Conservation (phyloP, 2,113 vertebrate genomes). For the Rhinoderma darwinii region DNA sequence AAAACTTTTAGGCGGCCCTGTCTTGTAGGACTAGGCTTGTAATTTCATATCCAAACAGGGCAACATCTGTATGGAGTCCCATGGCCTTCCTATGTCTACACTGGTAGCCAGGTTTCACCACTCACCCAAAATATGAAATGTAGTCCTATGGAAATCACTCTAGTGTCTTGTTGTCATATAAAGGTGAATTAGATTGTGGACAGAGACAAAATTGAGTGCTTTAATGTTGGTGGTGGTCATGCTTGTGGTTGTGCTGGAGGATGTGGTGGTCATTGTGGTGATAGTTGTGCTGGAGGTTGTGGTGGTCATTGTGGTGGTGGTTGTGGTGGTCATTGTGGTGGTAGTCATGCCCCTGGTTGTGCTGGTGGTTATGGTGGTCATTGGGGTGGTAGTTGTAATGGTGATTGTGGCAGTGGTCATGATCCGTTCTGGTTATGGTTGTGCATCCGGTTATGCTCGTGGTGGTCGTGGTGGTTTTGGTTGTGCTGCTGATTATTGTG, state of each 20-base stretch:
- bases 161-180: background rate
- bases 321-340: background rate
- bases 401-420: background rate
- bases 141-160: too few species aligned
- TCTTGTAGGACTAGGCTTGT: too few species aligned
- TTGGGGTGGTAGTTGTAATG: background rate
- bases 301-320: background rate
- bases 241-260: background rate
- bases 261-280: background rate
- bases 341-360: background rate
- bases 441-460: background rate
- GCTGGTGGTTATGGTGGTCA: background rate
- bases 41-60: too few species aligned
- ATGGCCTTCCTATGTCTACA: too few species aligned
- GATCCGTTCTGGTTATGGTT: background rate
- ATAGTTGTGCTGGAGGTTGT: background rate
- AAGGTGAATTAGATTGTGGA: background rate
- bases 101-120: too few species aligned
- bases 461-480: background rate
- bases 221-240: background rate
- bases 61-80: too few species aligned
- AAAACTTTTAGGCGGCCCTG: too few species aligned
- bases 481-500: background rate
- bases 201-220: too few species aligned
- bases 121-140: too few species aligned